These are phyloP conservation scores for Paradoxurus hermaphroditus DNA, from an alignment of 2,113 vertebrate species.

Conservation along the genomic window DNA sequence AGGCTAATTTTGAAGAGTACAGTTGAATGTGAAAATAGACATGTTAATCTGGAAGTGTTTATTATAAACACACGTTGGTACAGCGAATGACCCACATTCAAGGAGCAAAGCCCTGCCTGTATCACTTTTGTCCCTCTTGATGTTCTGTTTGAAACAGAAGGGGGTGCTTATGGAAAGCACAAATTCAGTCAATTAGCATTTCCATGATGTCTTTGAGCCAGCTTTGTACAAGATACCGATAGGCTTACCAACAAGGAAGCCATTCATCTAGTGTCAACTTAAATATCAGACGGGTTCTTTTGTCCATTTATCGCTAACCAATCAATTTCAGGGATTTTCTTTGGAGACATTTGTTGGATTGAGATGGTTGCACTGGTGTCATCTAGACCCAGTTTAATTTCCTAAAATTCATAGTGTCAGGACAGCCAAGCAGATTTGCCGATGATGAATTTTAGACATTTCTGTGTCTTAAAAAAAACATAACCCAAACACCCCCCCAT, in stretches of 20 bases:
- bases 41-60: neutral
- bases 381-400: neutral
- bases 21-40: neutral
- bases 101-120: neutral
- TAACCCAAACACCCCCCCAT: neutral
- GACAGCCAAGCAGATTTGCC: neutral
- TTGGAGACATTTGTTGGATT: neutral
- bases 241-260: neutral
- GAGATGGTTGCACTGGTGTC: neutral
- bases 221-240: fast-evolving
- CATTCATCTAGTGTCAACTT: neutral
- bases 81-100: neutral
- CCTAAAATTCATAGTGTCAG: neutral
- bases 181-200: fast-evolving
- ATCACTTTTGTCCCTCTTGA: neutral
- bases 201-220: neutral
- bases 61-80: neutral
- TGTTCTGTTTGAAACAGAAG: neutral
- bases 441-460: neutral
- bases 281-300: neutral
- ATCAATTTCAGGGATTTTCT: neutral
- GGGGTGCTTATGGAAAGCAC: neutral
- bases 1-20: neutral
- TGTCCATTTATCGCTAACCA: neutral
- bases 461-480: neutral